Conservation (phyloP, 1,140 invertebrate species). For the Drosophila sp. region DNA sequence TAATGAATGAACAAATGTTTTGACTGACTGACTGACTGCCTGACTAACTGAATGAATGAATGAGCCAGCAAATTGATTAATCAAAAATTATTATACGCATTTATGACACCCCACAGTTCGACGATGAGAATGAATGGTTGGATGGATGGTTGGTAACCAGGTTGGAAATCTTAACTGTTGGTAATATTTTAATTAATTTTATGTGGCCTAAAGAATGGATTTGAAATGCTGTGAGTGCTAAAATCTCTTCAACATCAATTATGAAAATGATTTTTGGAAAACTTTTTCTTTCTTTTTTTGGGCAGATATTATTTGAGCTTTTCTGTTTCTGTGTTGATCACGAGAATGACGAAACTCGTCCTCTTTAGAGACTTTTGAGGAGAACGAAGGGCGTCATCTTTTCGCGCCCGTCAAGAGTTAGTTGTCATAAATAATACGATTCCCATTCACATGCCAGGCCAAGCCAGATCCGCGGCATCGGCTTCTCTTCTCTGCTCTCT, state of each 20-base stretch:
- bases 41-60: constrained; percentile 53
- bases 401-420: background rate
- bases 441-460: background rate
- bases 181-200: constrained; percentile 10
- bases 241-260: constrained; percentile 23
- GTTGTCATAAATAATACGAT: constrained; percentile 10
- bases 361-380: too few relatives aligned
- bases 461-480: constrained; percentile 1
- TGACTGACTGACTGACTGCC: constrained; percentile 47
- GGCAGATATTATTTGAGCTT: too few relatives aligned
- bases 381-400: background rate
- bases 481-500: background rate
- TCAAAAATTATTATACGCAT: constrained; percentile 61
- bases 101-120: background rate
- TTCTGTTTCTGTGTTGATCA: too few relatives aligned
- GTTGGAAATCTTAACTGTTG: constrained; percentile 19
- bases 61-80: constrained; percentile 69
- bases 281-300: background rate
- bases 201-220: background rate
- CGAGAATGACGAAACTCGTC: too few relatives aligned
- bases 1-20: constrained; percentile 61
- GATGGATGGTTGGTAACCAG: background rate
- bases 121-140: background rate
- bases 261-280: constrained; percentile 15
- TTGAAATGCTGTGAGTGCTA: background rate